Base-by-base conservation (phyloP, 1,140 invertebrate genomes). In the Bombus balteatus region DNA sequence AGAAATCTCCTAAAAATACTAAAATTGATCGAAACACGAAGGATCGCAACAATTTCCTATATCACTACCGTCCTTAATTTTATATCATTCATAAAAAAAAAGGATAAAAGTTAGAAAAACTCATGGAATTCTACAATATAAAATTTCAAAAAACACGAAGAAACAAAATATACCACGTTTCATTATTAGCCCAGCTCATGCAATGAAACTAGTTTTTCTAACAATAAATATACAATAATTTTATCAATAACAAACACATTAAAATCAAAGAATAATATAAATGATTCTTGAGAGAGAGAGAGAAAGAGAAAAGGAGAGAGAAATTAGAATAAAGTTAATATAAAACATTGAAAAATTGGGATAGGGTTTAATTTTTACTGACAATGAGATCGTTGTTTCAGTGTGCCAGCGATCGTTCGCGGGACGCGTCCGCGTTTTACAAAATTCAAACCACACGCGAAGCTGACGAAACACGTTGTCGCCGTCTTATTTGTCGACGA, bases 341-440 rank as follows among this genome's bases (percentile, higher is more conserved):
- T 22, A n/a, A 62, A n/a, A 62, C 28, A 62, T n/a, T n/a, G 28
- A 62, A 62, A 62, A n/a, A 62, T n/a, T 62, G 3, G 10, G 28
- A 62, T n/a, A 12, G 28, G 10, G 12, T 59, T 10, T 3, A 59
- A 59, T n/a, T 62, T 62, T 66, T 66, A 66, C 25, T n/a, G 28
- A 12, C 10, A 76, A 39, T 22, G 75, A 77, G n/a, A 53, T 74
- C 41, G 41, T 53, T 12, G 8, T 9, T 34, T 41, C 28, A 41
- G 34, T 34, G 34, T n/a, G 72, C 59, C 83, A 76, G 83, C 43
- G 73, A 87, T 87, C 83, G 77, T 62, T 66, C 62, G 73, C 77
- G 62, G 66, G 75, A 47, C 68, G 76, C 75, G 74, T 78, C 13
- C 41, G 32, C 39, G 62, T 83, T 43, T 78, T 43, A 66, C 80